A percentile compares a stretch with the other conserved stretches of the same genome.
phyloP scores from a whole-genome alignment of 2,888 invertebrate genomes.

The Trissolcus japonicus region DNA sequence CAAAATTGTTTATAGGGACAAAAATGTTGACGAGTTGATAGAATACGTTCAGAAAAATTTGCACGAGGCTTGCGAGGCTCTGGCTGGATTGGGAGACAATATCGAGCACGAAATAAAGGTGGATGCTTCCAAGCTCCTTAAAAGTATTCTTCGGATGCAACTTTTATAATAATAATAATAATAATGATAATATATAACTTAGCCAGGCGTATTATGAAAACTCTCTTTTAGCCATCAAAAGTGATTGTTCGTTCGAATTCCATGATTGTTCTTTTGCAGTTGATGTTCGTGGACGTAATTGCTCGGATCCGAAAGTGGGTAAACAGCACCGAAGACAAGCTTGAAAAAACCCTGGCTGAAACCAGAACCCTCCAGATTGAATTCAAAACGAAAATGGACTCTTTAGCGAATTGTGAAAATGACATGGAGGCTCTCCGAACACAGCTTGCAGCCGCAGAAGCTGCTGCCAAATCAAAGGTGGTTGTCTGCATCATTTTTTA shows the following conservation, averaged over 20 bases:
- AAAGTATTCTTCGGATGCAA: conserved; percentile 48
- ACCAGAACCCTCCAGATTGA: conserved; percentile 63
- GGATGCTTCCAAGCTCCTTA: conserved; percentile 61
- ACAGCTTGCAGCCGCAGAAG: conserved; percentile 51
- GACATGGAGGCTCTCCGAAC: conserved; percentile 37
- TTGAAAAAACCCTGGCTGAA: conserved; percentile 62
- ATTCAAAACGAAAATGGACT: conserved; percentile 47
- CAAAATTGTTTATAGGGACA: too few relatives aligned
- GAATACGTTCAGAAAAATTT: conserved; percentile 69
- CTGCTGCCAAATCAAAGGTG: not conserved
- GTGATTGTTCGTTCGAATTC: not conserved
- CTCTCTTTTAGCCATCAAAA: too few relatives aligned
- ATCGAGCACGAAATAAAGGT: conserved; percentile 73
- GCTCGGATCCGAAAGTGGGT: conserved; percentile 67
- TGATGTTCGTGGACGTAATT: conserved; percentile 68
- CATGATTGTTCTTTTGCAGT: conserved; percentile 45
- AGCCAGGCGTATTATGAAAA: too few relatives aligned
- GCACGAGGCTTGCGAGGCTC: conserved; percentile 67
- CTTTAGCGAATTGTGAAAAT: conserved; percentile 11
- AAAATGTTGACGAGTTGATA: conserved; percentile 69
- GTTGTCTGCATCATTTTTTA: too few relatives aligned
- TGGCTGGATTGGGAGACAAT: conserved; percentile 67
- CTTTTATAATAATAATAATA: not conserved
- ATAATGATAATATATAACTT: too few relatives aligned
- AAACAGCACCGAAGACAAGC: conserved; percentile 63